These are phyloP conservation scores for Dioctria linearis DNA, from an alignment of 2,888 invertebrate genomes.

Conservation along the genomic window DNA sequence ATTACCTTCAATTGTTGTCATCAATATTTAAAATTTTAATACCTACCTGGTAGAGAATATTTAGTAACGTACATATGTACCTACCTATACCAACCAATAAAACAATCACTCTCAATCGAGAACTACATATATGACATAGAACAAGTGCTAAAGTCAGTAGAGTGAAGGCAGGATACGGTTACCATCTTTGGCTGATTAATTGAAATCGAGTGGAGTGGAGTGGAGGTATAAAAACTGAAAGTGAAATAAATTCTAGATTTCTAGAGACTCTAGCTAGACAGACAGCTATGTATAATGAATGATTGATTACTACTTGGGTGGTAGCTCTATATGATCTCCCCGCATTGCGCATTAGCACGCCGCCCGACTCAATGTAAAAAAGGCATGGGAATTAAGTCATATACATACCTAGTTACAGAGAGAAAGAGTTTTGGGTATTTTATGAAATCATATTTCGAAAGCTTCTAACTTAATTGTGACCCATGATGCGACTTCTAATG, in stretches of 20 bases:
- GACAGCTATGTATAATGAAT: constrained; percentile 54
- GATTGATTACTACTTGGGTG: constrained; percentile 61
- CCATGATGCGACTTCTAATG: not conserved
- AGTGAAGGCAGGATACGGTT: not conserved
- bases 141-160: not conserved
- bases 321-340: constrained; percentile 21
- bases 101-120: not conserved
- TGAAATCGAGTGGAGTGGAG: constrained; percentile 37
- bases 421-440: not conserved
- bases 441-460: not conserved
- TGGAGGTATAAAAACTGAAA: constrained; percentile 22
- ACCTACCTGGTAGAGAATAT: no score
- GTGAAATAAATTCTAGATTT: constrained; percentile 44
- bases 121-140: not conserved
- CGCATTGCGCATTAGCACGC: not conserved
- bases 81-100: not conserved
- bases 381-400: not conserved
- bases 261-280: constrained; percentile 2
- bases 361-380: not conserved
- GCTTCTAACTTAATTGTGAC: not conserved
- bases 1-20: no score
- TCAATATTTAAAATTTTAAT: no score
- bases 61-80: no score
- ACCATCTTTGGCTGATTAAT: constrained; percentile 38
- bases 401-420: not conserved